Evolutionary conservation across 2,113 vertebrate genomes (phyloP), one percentile per base, ranked within the genome.

Genomic region (Aldabrachelys gigantea): DNA sequence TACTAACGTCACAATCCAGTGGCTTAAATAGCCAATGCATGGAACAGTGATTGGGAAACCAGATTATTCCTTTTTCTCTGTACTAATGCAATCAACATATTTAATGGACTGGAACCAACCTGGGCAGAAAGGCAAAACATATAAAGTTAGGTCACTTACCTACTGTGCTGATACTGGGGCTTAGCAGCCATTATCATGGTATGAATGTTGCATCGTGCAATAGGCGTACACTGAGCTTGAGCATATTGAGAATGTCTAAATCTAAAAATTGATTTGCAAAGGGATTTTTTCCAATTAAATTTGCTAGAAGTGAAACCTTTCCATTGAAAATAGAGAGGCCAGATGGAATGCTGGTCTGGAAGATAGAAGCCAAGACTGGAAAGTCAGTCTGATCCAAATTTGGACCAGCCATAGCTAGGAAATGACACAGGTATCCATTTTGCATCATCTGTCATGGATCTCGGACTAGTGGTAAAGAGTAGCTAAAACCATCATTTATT

Each of bases 61-160:
- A 49, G 87, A 84, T 89, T 91, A 96, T 89, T 95, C 91, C 81
- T 11, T 96, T 92, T 90, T 95, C 59, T 69, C 44, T 87, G 4
- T 13, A 90, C 75, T 94, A 91, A 85, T 83, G 76, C 84, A 93
- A 92, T 95, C 91, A 96, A 52, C 52, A 52, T 93, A 92, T 95
- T 94, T 91, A 96, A 93, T 97, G 89, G 82, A 3, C 41, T 95
- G 90, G 95, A 97, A 97, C 91, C 79, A 96, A 94, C 90, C 31
- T 82, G 76, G 14, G 31, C 50, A 80, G 82, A 88, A 94, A 89
- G 41, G 89, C 41, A 41, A 81, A 75, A 19, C 53, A 81, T 47
- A 41, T 93, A 94, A 47, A 94, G 89, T 54, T 82, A 56, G 91
- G 92, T 95, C 96, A 90, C 4, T 0, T 76, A 94, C 75, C 65